Conservation (phyloP, 2,888 invertebrate genomes). For the Eulithis testata region DNA sequence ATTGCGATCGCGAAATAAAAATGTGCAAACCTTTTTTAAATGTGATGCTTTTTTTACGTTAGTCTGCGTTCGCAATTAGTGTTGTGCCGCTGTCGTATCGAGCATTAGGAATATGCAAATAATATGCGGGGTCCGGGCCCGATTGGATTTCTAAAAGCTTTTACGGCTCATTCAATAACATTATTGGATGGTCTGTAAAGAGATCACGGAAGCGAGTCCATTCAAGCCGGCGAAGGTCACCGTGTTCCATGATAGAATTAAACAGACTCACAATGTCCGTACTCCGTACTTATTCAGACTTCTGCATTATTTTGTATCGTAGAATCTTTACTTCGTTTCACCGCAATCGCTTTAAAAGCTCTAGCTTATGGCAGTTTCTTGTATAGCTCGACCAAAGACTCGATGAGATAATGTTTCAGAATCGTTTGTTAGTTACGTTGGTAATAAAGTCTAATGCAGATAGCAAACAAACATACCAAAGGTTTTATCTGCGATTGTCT, state of each 20-base stretch:
- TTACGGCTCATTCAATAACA: slow-evolving; percentile 60
- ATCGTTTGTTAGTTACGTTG: slow-evolving; percentile 56
- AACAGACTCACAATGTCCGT: slow-evolving; percentile 38
- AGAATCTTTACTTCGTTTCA: slow-evolving; percentile 61
- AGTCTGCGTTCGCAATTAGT: slow-evolving; percentile 84
- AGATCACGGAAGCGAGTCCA: slow-evolving; percentile 66
- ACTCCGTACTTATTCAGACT: slow-evolving; percentile 34
- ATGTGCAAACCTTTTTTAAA: slow-evolving; percentile 83
- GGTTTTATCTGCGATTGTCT: slow-evolving; percentile 38
- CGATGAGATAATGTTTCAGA: slow-evolving; percentile 64
- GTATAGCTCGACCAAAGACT: slow-evolving; percentile 61
- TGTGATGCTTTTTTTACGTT: slow-evolving; percentile 82
- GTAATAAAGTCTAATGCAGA: slow-evolving; percentile 19
- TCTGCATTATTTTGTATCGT: slow-evolving; percentile 49
- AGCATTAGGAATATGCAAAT: slow-evolving; percentile 78
- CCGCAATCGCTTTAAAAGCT: slow-evolving; percentile 70
- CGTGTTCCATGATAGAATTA: slow-evolving; percentile 52
- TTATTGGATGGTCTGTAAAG: slow-evolving; percentile 50
- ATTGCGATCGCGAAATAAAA: slow-evolving; percentile 80
- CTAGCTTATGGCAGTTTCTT: slow-evolving; percentile 64
- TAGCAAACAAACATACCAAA: slow-evolving; percentile 13
- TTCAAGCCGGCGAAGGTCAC: slow-evolving; percentile 67
- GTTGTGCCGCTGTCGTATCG: slow-evolving; percentile 76
- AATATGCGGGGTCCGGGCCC: slow-evolving; percentile 50
- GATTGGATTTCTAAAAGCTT: slow-evolving; percentile 60